Evolutionary conservation across 2,888 invertebrate species (phyloP).

Genomic region (Yponomeuta plumbellus): DNA sequence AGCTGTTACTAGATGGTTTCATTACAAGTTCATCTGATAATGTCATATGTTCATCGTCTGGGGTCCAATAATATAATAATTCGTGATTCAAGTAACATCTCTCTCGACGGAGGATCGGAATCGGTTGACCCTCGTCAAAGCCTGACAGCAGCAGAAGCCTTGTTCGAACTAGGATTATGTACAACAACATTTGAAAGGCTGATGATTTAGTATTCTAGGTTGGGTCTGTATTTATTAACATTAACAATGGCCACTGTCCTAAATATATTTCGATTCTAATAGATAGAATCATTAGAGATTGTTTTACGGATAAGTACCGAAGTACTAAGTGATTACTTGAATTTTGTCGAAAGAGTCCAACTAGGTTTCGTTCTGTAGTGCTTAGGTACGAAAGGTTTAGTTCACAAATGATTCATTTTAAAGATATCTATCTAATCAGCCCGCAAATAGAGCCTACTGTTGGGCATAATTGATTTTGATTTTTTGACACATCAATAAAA

Average conservation of each 20-base stretch:
- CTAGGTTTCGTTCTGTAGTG: too few species aligned
- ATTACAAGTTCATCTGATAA: background rate
- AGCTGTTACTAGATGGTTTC: background rate
- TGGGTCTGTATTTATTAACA: background rate
- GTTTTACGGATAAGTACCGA: too few species aligned
- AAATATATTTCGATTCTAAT: too few species aligned
- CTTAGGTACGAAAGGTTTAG: too few species aligned
- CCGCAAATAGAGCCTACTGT: too few species aligned
- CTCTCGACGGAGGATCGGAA: background rate
- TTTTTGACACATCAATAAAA: too few species aligned
- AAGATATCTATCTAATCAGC: too few species aligned
- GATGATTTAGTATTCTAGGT: background rate
- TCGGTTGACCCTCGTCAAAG: background rate
- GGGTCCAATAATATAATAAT: background rate
- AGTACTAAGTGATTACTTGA: too few species aligned
- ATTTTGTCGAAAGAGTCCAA: too few species aligned
- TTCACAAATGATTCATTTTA: too few species aligned
- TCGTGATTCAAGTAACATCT: background rate
- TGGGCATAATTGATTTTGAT: too few species aligned
- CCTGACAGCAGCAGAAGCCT: background rate
- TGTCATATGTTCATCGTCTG: background rate
- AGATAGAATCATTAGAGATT: too few species aligned
- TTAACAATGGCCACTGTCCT: background rate
- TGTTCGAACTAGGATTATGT: background rate
- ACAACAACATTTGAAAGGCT: background rate